phyloP scores from a whole-genome alignment of 1,140 invertebrate species.

The Hyles euphorbiae region DNA sequence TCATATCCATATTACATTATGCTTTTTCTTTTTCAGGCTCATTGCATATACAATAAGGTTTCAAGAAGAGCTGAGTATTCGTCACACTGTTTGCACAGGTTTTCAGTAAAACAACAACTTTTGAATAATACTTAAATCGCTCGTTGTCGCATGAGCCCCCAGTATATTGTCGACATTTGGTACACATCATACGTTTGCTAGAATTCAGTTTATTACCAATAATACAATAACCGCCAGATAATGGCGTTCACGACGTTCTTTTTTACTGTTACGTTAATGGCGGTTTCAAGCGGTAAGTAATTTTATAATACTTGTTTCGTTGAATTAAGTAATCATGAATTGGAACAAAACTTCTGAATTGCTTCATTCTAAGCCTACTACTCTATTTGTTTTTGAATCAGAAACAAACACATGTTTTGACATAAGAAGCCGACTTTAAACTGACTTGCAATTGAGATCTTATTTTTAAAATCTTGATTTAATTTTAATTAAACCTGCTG shows the following conservation, averaged over 20 bases:
- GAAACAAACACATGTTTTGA: no score
- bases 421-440: no score
- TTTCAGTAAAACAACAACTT: constrained; percentile 30
- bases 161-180: constrained; percentile 34
- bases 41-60: constrained; percentile 18
- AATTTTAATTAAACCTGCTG: no score
- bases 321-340: no score
- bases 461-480: no score
- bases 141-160: constrained; percentile 29
- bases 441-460: no score
- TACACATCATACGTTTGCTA: constrained; percentile 16
- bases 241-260: constrained; percentile 35
- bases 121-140: constrained; percentile 47
- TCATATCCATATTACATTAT: constrained; percentile 1
- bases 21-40: constrained; percentile 24
- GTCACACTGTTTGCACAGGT: constrained; percentile 50
- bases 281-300: constrained; percentile 24
- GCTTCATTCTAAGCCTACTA: no score
- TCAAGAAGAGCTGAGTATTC: constrained; percentile 32
- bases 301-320: not conserved
- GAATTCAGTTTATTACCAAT: constrained; percentile 7
- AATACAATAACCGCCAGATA: constrained; percentile 21
- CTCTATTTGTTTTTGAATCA: no score
- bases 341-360: no score
- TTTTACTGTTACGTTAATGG: constrained; percentile 25